phyloP scores from a whole-genome alignment of 2,888 invertebrate species.

The Oegoconia quadripuncta region DNA sequence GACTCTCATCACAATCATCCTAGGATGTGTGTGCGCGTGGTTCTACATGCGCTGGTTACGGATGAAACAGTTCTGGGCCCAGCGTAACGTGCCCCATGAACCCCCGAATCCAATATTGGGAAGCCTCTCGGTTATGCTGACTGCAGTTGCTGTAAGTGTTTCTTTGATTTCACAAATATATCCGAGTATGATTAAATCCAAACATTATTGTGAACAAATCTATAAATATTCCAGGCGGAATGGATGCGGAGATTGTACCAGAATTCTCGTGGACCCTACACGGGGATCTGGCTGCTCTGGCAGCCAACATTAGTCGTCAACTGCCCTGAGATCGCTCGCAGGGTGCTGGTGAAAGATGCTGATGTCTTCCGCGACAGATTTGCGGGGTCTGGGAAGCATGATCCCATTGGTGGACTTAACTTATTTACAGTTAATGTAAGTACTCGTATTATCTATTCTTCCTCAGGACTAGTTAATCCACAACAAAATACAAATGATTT shows the following conservation, averaged over 20 bases:
- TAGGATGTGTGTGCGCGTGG: too few species aligned
- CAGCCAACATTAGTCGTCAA: constrained; percentile 31
- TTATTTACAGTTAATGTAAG: constrained; percentile 32
- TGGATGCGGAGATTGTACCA: too few species aligned
- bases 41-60: neutral
- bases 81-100: constrained; percentile 24
- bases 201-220: too few species aligned
- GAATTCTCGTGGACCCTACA: constrained; percentile 27
- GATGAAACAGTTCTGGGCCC: constrained; percentile 28
- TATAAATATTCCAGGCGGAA: too few species aligned
- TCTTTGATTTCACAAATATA: too few species aligned
- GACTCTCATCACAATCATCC: too few species aligned
- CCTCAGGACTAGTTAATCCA: too few species aligned
- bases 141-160: too few species aligned
- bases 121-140: too few species aligned
- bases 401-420: constrained; percentile 30
- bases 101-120: constrained; percentile 34
- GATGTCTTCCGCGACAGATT: constrained; percentile 28
- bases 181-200: too few species aligned
- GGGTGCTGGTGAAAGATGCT: constrained; percentile 28
- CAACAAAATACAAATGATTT: too few species aligned
- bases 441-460: constrained; percentile 1
- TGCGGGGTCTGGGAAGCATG: constrained; percentile 22
- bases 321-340: constrained; percentile 27
- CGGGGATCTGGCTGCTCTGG: constrained; percentile 38